Evolutionary conservation across 92 coral and sea anemone species (phyloP).

Genomic region (Bergia sp.): DNA sequence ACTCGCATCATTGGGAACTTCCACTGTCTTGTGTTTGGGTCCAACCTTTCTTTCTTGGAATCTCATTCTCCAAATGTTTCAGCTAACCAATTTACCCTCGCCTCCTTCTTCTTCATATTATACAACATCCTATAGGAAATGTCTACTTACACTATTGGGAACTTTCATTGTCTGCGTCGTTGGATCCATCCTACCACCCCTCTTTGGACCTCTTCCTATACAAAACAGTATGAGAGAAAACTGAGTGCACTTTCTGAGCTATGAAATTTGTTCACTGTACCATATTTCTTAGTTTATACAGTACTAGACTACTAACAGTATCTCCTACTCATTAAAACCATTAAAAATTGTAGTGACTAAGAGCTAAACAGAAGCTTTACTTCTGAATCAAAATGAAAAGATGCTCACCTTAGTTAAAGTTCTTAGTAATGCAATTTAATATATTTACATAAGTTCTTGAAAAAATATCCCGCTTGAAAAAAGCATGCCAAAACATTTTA

Average conservation of each 20-base stretch:
- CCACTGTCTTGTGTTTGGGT: neutral
- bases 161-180: slow-evolving; percentile 43
- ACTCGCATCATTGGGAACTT: neutral
- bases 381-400: neutral
- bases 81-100: too few relatives aligned
- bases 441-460: too few relatives aligned
- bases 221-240: neutral
- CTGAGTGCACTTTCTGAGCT: neutral
- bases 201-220: slow-evolving; percentile 40
- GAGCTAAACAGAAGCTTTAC: neutral
- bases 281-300: too few relatives aligned
- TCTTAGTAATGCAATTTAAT: too few relatives aligned
- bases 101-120: too few relatives aligned
- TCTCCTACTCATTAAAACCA: too few relatives aligned
- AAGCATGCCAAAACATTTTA: too few relatives aligned
- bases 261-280: neutral
- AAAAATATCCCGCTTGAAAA: neutral
- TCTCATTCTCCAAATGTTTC: too few relatives aligned
- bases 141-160: slow-evolving; percentile 32
- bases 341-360: neutral
- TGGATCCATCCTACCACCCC: slow-evolving; percentile 28
- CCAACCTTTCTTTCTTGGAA: neutral
- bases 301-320: too few relatives aligned
- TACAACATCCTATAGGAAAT: neutral
- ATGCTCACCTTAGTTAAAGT: neutral